phyloP scores from a whole-genome alignment of 2,113 vertebrate species.

The Speoplatyrhinus poulsoni region DNA sequence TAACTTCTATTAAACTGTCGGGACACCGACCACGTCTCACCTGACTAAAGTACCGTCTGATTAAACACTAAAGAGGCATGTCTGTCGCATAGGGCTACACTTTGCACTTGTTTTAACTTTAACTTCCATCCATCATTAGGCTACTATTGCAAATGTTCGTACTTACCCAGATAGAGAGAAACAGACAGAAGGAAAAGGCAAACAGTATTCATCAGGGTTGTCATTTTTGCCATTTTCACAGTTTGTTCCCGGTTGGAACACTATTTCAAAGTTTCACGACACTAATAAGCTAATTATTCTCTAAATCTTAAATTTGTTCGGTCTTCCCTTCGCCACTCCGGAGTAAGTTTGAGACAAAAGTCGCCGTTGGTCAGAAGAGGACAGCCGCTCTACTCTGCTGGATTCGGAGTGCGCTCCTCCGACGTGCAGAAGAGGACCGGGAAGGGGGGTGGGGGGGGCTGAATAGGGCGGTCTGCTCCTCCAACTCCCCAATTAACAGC shows the following conservation, averaged over 20 bases:
- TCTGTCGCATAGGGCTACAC: too few relatives aligned
- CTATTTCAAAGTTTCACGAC: neutral
- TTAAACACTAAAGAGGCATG: too few relatives aligned
- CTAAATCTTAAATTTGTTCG: neutral
- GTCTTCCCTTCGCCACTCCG: neutral
- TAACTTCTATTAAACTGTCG: too few relatives aligned
- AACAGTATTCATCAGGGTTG: constrained; percentile 61
- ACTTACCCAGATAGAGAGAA: constrained; percentile 80
- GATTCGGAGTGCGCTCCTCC: constrained; percentile 46
- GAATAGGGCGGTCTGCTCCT: constrained; percentile 25
- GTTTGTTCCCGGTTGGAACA: constrained; percentile 13
- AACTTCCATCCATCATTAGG: neutral
- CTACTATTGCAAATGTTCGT: neutral
- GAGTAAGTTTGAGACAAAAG: neutral
- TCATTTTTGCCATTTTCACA: constrained; percentile 61
- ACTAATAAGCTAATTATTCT: neutral
- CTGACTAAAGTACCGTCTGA: too few relatives aligned
- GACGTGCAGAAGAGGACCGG: constrained; percentile 52
- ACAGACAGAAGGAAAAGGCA: constrained; percentile 76
- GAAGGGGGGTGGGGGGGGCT: constrained; percentile 40
- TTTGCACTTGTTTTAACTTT: too few relatives aligned
- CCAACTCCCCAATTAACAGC: neutral
- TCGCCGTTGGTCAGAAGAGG: constrained; percentile 4
- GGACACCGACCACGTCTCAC: too few relatives aligned
- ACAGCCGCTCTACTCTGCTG: constrained; percentile 46